Base-by-base conservation (phyloP, 2,113 vertebrate genomes). In the Psittacula cyanocephala region DNA sequence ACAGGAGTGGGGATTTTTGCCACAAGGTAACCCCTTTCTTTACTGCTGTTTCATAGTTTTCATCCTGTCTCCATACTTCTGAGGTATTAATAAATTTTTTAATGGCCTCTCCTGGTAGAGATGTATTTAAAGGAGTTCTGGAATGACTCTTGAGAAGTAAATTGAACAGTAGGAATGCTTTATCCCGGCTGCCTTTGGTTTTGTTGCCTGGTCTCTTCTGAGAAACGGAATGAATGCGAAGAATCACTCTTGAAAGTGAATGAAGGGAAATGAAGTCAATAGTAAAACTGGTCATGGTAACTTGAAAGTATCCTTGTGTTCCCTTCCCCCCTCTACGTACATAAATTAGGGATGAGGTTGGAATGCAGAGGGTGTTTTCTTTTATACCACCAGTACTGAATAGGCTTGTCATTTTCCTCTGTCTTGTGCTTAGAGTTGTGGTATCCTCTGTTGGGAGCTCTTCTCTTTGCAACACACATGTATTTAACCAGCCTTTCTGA, bases 181-280 rank as follows among this genome's bases (percentile, higher is more conserved):
- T 52, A 11, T 69, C 47, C 86, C 68, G 46, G 74, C 77, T 84
- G 92, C 90, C 88, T 93, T 86, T 89, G 93, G 69, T 10, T 71
- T 76, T 92, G 93, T 93, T 95, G 86, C 91, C 96, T 95, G 7
- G 93, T 82, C 92, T 76, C 95, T 87, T 78, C 50, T 11, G 57
- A 25, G 95, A 76, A 75, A 29, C 0, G 3, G 57, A 72, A 82
- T 95, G 95, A 95, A 96, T 96, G 96, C 49, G 17, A 76, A 53
- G 92, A 82, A 49, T 86, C 25, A 1, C 81, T 95, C 31, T 17
- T 80, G 83, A 91, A 41, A 95, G 82, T 77, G 86, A 94, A 71
- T 75, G 81, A 31, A 88, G 93, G 81, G 78, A 91, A 95, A 52
- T 74, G 55, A 69, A 92, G 81, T 76, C 94, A 95, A 72, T 62